Base-by-base conservation (phyloP, 2,797 vertebrate genomes). In the Austrolebias charrua region DNA sequence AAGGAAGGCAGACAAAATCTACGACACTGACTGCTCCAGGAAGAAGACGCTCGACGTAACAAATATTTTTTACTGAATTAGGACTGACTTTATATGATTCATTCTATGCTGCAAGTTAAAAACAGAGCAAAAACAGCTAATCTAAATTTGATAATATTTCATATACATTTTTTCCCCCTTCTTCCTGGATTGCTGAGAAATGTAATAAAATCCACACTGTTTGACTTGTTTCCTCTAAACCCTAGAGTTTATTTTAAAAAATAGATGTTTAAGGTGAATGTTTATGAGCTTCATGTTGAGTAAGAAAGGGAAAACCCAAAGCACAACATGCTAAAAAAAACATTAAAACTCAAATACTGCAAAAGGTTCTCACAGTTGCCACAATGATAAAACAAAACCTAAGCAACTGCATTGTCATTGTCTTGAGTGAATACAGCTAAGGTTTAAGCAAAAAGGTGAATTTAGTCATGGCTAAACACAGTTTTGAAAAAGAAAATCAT, bases 161-260 rank as follows among this genome's bases (percentile, higher is more conserved):
- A 91, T 66, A 64, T 82, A 88, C 90, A 90, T 92, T 87, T 91
- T 91, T 47, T 91, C 79, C 75, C 79, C 86, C 91, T 38, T 38
- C 10, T 90, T 92, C 86, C 86, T 85, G 86, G 84, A 87, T 90
- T 88, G 90, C 81, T 86, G 88, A 91, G 81, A 88, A 89, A 78
- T 88, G 81, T 90, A 89, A 93, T 92, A 91, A 92, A 92, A 90
- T 71, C 83, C 84, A 90, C 73, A 82, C 78, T 84, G 85, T 90
- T 87, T 79, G 84, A 82, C 80, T 79, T 54, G 78, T 75, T 90
- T 90, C 83, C 86, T 81, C 77, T 85, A 85, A 86, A 89, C 82
- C 85, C 76, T 69, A 63, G 79, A 89, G 80, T 80, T 80, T 66
- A 61, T 50, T n/a, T 2, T 2, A 24, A 24, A 67, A 59, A 82